Conservation (phyloP, 2,797 vertebrate species). For the Myotis planiceps region DNA sequence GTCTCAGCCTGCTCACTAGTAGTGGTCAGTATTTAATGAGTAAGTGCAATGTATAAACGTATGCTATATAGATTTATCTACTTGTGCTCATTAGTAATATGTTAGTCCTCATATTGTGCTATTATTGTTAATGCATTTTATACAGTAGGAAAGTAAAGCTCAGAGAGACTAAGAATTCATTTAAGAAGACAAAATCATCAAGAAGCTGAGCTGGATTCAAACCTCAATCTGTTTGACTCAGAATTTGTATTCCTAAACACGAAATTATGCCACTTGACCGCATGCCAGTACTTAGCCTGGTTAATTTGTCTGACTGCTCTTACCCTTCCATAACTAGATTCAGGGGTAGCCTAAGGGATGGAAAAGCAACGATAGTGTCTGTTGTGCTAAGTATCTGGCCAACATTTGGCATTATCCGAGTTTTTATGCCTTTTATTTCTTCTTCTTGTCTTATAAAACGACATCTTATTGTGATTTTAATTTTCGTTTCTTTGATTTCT, state of each 20-base stretch:
- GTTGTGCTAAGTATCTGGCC: neutral
- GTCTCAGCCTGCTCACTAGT: neutral
- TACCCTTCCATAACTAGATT: too few species aligned
- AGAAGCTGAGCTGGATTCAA: neutral
- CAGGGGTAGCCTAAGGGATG: neutral
- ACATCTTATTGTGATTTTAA: neutral
- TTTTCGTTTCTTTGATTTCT: slow-evolving; percentile 17
- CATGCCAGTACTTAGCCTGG: neutral
- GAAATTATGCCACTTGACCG: neutral
- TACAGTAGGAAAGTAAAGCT: neutral
- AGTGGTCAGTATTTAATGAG: neutral
- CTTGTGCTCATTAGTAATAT: neutral
- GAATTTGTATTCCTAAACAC: neutral
- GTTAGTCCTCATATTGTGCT: neutral
- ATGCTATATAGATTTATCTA: neutral
- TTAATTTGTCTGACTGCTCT: neutral
- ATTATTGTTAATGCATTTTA: neutral
- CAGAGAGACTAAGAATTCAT: neutral
- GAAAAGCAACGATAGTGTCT: neutral
- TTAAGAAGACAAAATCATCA: neutral
- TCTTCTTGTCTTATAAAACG: neutral
- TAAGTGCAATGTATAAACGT: neutral
- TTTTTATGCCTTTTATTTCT: too few species aligned
- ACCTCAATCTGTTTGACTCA: neutral
- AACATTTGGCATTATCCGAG: slow-evolving; percentile 5